Conservation (phyloP, 2,113 vertebrate genomes). For the Caranx ignobilis region DNA sequence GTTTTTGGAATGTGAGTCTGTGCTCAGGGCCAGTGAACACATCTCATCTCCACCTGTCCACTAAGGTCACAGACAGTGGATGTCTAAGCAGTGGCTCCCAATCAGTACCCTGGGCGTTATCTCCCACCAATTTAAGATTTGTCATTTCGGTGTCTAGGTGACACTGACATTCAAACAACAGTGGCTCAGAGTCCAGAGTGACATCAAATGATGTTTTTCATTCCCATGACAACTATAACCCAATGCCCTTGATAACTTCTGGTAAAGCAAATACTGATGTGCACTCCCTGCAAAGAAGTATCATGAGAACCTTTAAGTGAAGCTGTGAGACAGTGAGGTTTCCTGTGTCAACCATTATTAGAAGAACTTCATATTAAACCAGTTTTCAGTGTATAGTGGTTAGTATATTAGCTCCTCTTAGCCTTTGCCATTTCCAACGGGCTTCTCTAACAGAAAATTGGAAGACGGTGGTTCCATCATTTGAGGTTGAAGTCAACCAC, state of each 20-base stretch:
- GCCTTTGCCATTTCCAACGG: constrained; percentile 3
- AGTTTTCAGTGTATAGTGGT: not conserved
- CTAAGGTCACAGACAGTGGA: not conserved
- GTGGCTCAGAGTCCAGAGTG: not conserved
- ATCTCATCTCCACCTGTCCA: not conserved
- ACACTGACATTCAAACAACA: not conserved
- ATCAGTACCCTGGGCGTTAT: constrained; percentile 1
- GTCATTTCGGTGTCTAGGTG: not conserved
- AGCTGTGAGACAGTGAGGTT: not conserved
- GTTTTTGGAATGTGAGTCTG: not conserved
- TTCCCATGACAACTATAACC: not conserved
- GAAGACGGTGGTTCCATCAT: not conserved
- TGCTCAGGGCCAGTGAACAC: constrained; percentile 4
- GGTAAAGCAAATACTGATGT: not conserved
- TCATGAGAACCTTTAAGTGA: not conserved
- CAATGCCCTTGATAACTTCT: not conserved
- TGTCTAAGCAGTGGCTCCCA: not conserved
- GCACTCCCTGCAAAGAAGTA: not conserved
- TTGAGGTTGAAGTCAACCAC: constrained; percentile 28
- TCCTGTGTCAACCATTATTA: not conserved
- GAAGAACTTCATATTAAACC: not conserved
- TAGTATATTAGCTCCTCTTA: not conserved
- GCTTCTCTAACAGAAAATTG: not conserved
- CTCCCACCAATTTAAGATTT: not conserved
- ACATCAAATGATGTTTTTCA: not conserved